Evolutionary conservation across 2,113 vertebrate genomes (phyloP), one percentile per base, ranked within the genome.

Genomic region (Phyllostomus discolor): DNA sequence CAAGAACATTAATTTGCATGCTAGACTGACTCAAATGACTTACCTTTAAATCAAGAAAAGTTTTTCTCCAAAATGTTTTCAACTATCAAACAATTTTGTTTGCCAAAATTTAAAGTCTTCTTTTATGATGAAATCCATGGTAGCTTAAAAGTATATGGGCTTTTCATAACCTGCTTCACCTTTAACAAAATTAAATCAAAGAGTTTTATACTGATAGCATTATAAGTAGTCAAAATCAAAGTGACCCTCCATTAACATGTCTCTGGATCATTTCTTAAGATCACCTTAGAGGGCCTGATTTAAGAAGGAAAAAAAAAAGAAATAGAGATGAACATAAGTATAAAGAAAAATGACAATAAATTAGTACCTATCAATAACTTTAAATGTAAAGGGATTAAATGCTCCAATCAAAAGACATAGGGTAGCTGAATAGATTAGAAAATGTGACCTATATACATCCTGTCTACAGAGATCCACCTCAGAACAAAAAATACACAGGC

Each of bases 131-230:
- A 96, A 98, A 43, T 95, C 90, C 97, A 95, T 82, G 86, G 95
- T 97, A 95, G 75, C 93, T 97, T 86, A 70, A 70, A 70, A 70
- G n/a, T 70, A 70, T 70, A 70, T 70, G 35, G 79, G 31, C 80
- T 98, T 98, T 98, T 97, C 73, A 96, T 93, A 97, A 97, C 43
- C 88, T 96, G 69, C 50, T 97, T 97, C 72, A 95, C 48, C 83
- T 97, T 97, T 98, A 97, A 97, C 98, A 96, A 97, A 98, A 96
- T 50, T 95, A 97, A 98, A 97, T 88, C 81, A 97, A 95, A 95
- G 87, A 96, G 97, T 98, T 98, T 97, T 97, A 91, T 95, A 95
- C 96, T 97, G 87, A 96, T 85, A 97, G 88, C 88, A 95, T 98
- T 94, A 96, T 88, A 87, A 85, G 57, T 95, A 94, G 66, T 22